Conservation (phyloP, 2,113 vertebrate genomes). For the Clarias gariepinus region DNA sequence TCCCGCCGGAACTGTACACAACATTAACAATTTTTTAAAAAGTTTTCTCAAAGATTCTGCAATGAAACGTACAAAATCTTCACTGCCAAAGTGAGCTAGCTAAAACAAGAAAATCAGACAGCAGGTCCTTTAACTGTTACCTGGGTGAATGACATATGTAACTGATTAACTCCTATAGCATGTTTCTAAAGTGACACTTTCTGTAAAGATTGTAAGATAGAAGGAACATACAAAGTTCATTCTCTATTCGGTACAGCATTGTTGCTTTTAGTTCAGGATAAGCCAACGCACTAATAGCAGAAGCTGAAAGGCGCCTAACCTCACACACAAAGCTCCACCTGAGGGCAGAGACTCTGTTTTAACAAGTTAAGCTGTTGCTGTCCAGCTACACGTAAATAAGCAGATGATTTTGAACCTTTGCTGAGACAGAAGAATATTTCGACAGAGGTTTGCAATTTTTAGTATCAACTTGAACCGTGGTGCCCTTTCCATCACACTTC, state of each 20-base stretch:
- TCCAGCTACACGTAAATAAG: constrained; percentile 7
- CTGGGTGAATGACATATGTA: neutral
- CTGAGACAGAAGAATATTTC: neutral
- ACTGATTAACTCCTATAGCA: neutral
- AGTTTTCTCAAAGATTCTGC: too few species aligned
- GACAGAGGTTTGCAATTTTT: neutral
- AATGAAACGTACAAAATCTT: neutral
- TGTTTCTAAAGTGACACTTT: neutral
- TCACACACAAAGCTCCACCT: neutral
- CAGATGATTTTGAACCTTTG: neutral
- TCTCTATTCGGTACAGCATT: neutral
- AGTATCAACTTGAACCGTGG: neutral
- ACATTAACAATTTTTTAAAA: too few species aligned
- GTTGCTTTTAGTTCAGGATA: neutral
- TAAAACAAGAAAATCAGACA: neutral
- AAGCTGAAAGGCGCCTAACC: constrained; percentile 9
- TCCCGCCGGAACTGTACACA: too few species aligned
- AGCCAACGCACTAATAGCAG: neutral
- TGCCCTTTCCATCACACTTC: neutral
- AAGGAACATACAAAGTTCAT: neutral
- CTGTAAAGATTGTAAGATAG: neutral
- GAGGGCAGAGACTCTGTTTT: constrained; percentile 26
- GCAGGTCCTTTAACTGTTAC: neutral
- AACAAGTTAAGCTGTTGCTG: constrained; percentile 20
- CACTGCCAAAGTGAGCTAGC: too few species aligned